Evolutionary conservation across 2,888 invertebrate genomes (phyloP), one percentile per base, ranked within the genome.

Genomic region (Heliconius hortense): DNA sequence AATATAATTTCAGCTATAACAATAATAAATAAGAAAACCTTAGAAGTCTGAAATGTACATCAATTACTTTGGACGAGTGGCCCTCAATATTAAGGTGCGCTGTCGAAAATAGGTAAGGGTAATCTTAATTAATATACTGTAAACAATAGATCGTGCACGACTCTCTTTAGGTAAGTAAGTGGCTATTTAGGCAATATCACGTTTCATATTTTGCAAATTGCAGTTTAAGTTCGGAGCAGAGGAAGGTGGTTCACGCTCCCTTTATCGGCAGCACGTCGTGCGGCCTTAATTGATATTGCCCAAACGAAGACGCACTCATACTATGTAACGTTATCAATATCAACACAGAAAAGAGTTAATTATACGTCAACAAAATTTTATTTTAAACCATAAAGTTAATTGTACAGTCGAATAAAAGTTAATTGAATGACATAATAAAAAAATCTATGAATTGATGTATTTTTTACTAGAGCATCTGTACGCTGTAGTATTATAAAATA

Each of bases 131-230:
- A 89, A 87, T 88, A 86, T 86, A 86, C 86, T 85, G 89, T 84
- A 90, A 90, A 91, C 90, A 84, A 85, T 84, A 84, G 84, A 84
- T 85, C 84, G 79, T 81, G 81, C 82, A 81, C 83, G 82, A 85
- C 85, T 88, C 85, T 86, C 87, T 88, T 87, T 85, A 85, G 86
- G 84, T 86, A 88, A 89, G 88, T 86, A 88, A 89, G 88, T 86
- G 88, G 85, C 88, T 91, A 86, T 90, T 93, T 91, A 92, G 84
- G 90, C 90, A 85, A 88, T 88, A 89, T 86, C 92, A 92, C 92
- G 92, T 92, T 90, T 90, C 84, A 85, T 88, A 87, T 88, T 90
- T 89, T 86, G 85, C 85, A 90, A 81, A 82, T 82, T 82, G 80
- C 80, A 81, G 87, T 89, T 89, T 84, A 82, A 85, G 84, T 84